Conservation (phyloP, 1,140 invertebrate species). For the Conopomorpha cramerella region DNA sequence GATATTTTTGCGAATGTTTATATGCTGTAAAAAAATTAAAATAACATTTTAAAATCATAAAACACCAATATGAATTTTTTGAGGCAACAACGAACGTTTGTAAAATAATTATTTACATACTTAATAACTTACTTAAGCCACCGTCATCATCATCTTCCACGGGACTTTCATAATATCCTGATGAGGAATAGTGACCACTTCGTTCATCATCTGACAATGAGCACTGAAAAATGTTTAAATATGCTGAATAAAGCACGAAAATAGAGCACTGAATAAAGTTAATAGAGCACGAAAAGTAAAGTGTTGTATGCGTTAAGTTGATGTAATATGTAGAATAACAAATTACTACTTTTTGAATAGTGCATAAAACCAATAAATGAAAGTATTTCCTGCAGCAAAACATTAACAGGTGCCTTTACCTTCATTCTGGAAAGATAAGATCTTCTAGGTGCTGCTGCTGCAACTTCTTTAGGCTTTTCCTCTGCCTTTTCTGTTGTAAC, state of each 20-base stretch:
- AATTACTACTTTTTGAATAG: too few relatives aligned
- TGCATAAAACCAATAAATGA: too few relatives aligned
- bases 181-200: conserved; percentile 75
- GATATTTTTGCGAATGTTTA: conserved; percentile 57
- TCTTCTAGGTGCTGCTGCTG: too few relatives aligned
- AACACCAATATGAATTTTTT: too few relatives aligned
- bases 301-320: neutral
- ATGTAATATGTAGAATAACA: too few relatives aligned
- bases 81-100: too few relatives aligned
- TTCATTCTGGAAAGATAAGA: conserved; percentile 42
- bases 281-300: conserved; percentile 3
- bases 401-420: too few relatives aligned
- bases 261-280: too few relatives aligned
- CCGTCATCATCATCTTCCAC: conserved; percentile 67
- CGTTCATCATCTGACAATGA: conserved; percentile 69
- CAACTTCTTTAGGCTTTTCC: too few relatives aligned
- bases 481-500: conserved; percentile 15
- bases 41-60: too few relatives aligned
- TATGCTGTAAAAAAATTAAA: conserved; percentile 34
- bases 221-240: conserved; percentile 28
- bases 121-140: conserved; percentile 56
- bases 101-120: too few relatives aligned
- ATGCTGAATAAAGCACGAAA: neutral
- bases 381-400: too few relatives aligned
- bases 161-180: conserved; percentile 79